Evolutionary conservation across 2,888 invertebrate genomes (phyloP).

Genomic region (Gastrophysa polygoni): DNA sequence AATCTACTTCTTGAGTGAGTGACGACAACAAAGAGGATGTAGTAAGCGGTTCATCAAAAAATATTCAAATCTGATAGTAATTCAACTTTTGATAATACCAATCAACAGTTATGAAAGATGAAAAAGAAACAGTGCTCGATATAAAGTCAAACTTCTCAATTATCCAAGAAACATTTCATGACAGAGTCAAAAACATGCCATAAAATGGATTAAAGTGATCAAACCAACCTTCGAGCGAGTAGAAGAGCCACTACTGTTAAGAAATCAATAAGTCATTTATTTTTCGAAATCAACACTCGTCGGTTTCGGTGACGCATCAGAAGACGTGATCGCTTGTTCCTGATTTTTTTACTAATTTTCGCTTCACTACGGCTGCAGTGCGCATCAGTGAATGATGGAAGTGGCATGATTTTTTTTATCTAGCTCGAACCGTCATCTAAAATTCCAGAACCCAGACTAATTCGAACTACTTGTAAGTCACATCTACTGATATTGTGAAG

Average conservation of each 20-base stretch:
- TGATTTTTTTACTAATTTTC: slow-evolving; percentile 39
- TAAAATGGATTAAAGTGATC: too few relatives aligned
- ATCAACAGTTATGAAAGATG: too few relatives aligned
- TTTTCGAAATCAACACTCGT: not conserved
- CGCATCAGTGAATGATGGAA: slow-evolving; percentile 40
- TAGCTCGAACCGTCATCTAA: slow-evolving; percentile 10
- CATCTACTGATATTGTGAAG: not conserved
- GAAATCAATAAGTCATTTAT: not conserved
- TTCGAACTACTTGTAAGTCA: not conserved
- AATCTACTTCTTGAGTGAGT: too few relatives aligned
- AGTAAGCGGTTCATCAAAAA: too few relatives aligned
- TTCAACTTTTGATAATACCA: too few relatives aligned
- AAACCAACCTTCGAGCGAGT: not conserved
- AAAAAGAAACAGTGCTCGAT: too few relatives aligned
- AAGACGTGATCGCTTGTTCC: slow-evolving; percentile 10
- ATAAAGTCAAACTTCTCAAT: too few relatives aligned
- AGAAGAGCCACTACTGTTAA: not conserved
- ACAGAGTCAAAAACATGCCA: too few relatives aligned
- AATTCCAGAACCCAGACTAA: not conserved
- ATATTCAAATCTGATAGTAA: too few relatives aligned
- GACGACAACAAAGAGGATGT: too few relatives aligned
- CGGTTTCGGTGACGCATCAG: slow-evolving; percentile 23
- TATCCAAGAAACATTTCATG: too few relatives aligned
- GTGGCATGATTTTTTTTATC: slow-evolving; percentile 42
- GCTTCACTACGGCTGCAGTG: slow-evolving; percentile 51